Evolutionary conservation across 2,113 vertebrate species (phyloP).

Genomic region (Psammodynastes pulverulentus): DNA sequence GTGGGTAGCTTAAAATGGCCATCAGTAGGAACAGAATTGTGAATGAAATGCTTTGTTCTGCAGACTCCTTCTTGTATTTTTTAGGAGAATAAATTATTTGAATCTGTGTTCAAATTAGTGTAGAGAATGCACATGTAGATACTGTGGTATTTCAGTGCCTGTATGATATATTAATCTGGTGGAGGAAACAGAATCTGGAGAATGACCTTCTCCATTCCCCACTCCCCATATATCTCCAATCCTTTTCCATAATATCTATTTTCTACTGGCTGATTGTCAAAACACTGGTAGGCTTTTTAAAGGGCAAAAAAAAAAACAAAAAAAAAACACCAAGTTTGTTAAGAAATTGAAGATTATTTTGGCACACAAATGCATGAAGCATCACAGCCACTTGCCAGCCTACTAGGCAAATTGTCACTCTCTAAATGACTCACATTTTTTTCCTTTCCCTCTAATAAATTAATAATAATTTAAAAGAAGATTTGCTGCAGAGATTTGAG

Average conservation of each 20-base stretch:
- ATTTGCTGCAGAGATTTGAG: neutral
- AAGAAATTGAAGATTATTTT: conserved; percentile 13
- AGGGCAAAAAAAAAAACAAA: neutral
- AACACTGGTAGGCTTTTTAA: neutral
- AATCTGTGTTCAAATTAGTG: neutral
- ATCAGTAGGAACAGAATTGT: neutral
- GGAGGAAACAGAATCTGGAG: neutral
- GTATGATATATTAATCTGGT: neutral
- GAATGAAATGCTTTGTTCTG: neutral
- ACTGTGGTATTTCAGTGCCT: neutral
- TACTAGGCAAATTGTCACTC: neutral
- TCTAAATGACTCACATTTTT: conserved; percentile 1
- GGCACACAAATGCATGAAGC: neutral
- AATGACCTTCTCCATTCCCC: neutral
- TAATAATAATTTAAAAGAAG: neutral
- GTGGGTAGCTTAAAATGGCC: neutral
- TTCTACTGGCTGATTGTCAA: neutral
- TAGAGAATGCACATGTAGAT: neutral
- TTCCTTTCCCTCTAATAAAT: neutral
- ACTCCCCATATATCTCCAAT: neutral
- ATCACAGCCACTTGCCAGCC: neutral
- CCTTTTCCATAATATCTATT: neutral
- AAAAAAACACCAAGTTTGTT: no score
- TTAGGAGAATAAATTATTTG: neutral
- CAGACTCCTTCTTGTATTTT: neutral